phyloP scores from a whole-genome alignment of 1,140 invertebrate species.

The Holcopasites calliopsidis region DNA sequence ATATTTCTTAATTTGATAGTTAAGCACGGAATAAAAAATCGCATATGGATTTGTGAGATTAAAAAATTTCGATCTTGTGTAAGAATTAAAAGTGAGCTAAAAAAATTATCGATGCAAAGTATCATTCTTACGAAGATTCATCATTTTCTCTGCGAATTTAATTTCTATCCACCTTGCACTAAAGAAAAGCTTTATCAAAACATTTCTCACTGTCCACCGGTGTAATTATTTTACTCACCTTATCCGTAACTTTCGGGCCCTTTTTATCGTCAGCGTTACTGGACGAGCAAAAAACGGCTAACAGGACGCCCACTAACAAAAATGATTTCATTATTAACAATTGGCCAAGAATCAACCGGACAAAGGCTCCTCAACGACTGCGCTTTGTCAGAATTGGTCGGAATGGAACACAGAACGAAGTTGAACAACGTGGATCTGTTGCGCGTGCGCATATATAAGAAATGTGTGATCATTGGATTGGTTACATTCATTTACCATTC shows the following conservation, averaged over 20 bases:
- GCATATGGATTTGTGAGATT: too few relatives aligned
- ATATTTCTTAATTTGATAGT: too few relatives aligned
- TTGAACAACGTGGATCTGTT: conserved; percentile 1
- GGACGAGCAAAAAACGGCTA: conserved; percentile 39
- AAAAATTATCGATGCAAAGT: too few relatives aligned
- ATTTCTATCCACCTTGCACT: conserved; percentile 4
- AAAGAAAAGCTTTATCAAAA: conserved; percentile 13
- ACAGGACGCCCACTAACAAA: conserved; percentile 55
- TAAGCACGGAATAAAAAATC: too few relatives aligned
- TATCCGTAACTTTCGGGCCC: conserved; percentile 89
- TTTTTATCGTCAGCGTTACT: conserved; percentile 72
- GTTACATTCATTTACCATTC: conserved; percentile 3
- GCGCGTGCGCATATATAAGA: conserved; percentile 41
- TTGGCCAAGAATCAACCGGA: not conserved
- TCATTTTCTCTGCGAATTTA: not conserved
- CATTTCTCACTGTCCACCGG: not conserved
- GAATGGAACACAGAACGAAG: not conserved
- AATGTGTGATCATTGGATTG: conserved; percentile 56
- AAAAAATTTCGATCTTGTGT: too few relatives aligned
- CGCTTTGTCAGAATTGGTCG: conserved; percentile 19
- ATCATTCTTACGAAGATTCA: not conserved
- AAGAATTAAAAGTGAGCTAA: too few relatives aligned
- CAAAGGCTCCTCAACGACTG: conserved; percentile 7
- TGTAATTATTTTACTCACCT: conserved; percentile 78
- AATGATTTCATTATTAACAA: conserved; percentile 48